phyloP scores from a whole-genome alignment of 1,140 invertebrate species.

The Camponotus vicinus region DNA sequence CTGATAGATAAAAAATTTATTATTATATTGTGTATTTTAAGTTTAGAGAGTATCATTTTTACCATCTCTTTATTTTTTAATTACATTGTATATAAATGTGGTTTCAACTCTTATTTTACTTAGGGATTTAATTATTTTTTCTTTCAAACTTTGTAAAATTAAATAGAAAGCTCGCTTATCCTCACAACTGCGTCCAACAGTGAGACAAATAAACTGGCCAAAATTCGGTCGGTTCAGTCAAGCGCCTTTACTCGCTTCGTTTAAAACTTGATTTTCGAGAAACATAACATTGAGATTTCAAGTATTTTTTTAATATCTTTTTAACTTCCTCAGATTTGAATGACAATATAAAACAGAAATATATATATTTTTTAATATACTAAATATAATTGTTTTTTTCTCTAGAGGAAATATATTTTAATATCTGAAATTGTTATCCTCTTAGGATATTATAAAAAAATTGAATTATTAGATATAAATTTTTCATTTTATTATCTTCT shows the following conservation, averaged over 20 bases:
- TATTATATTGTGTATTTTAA: constrained; percentile 15
- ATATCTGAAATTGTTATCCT: no score
- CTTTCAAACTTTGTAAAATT: constrained; percentile 43
- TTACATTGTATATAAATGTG: not conserved
- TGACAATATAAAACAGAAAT: no score
- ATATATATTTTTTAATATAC: no score
- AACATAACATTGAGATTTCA: no score
- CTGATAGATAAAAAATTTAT: constrained; percentile 6
- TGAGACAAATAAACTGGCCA: constrained; percentile 43
- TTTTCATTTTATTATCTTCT: not conserved
- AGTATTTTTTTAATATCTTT: no score
- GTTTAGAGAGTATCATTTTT: not conserved
- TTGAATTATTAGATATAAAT: not conserved
- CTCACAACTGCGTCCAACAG: constrained; percentile 28
- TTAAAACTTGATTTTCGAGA: no score
- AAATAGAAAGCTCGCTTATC: constrained; percentile 13
- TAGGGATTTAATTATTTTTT: constrained; percentile 25
- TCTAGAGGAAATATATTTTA: no score
- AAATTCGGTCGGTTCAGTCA: constrained; percentile 4
- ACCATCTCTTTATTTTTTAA: not conserved
- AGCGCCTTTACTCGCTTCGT: constrained; percentile 15
- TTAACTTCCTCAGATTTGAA: no score
- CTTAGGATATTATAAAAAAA: not conserved
- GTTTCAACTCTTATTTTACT: no score
- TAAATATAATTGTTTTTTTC: no score